Evolutionary conservation across 2,797 vertebrate genomes (phyloP), one percentile per base, ranked within the genome.

Genomic region (Gallirallus australis): DNA sequence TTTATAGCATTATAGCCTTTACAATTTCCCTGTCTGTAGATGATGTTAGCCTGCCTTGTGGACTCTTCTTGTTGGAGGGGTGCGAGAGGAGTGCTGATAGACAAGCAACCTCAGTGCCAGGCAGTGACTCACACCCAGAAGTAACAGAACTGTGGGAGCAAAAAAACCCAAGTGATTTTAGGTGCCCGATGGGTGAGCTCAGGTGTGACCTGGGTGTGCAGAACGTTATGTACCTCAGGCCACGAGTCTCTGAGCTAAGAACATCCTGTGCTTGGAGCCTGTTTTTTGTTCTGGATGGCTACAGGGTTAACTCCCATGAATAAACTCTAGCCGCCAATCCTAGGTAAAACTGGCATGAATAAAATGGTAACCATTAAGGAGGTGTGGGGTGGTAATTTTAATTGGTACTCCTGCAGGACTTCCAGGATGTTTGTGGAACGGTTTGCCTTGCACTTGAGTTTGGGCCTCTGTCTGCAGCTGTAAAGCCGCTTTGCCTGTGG

Each of bases 241-340:
- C 56, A 57, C 35, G 53, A 72, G 45, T 25, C 60, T 84, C 59
- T 42, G n/a, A 76, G 59, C 42, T 79, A 39, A 72, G 59, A 72
- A 63, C 0, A 0, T 42, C 20, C 35, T 66, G 28, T n/a, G 27
- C 30, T 52, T 1, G 1, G 31, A 65, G 54, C 12, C 18, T 23
- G 5, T 3, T 28, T 93, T 95, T 82, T 77, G 61, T 47, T 31
- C 45, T 54, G 48, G 11, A 45, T n/a, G 33, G 47, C 23, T 61
- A 18, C 17, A 33, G 39, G 23, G 11, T 53, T 86, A 78, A 27
- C 50, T 57, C 6, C 23, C 16, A 6, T 33, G 33, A 79, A 64
- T 84, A 80, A 96, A 72, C 27, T 25, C 30, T 6, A 87, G 40
- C 84, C 16, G 47, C 64, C 56, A 20, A 7, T 35, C 3, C 1